Evolutionary conservation across 2,797 vertebrate genomes (phyloP), one percentile per base, ranked within the genome.

Genomic region (Erethizon dorsatum): DNA sequence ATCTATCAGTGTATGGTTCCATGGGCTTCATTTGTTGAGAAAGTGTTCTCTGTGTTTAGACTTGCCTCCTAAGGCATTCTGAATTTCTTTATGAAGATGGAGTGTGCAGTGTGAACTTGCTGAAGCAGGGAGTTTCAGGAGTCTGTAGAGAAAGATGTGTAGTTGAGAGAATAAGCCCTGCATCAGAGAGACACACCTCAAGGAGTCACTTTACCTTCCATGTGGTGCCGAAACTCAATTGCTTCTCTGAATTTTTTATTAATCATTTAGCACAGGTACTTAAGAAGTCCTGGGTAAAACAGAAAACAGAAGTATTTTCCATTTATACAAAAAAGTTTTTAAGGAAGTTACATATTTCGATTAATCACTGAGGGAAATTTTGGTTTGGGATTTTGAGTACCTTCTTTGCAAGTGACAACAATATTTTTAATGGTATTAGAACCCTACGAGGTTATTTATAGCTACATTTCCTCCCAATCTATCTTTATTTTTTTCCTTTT

Each of bases 271-370:
- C 11, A 83, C 0, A 12, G 56, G 56, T 33, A 31, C 17, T 80
- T 91, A 13, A 78, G 57, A 91, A 91, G 47, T 37, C 6, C 56
- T 59, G 14, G 8, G 82, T 95, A 87, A 83, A 63, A 85, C 8
- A n/a, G 18, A 69, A 85, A 59, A n/a, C n/a, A 77, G 24, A 82
- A 85, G 6, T 67, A 0, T 88, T 91, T 95, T 69, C 26, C 8
- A 86, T 87, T 94, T 94, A 33, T 63, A 67, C 5, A 85, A 56
- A 92, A n/a, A 56, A 22, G 2, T 88, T 94, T 84, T 87, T 78
- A 83, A 96, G 78, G 9, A 80, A 86, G 52, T 86, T 75, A 20
- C 20, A 5, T 10, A 79, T 88, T 87, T 91, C 91, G 31, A 82
- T 17, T 77, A 90, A 20, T 45, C 73, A 73, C 33, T 54, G 14